phyloP scores from a whole-genome alignment of 2,888 invertebrate species.

The Amblyjoppa fuscipennis region DNA sequence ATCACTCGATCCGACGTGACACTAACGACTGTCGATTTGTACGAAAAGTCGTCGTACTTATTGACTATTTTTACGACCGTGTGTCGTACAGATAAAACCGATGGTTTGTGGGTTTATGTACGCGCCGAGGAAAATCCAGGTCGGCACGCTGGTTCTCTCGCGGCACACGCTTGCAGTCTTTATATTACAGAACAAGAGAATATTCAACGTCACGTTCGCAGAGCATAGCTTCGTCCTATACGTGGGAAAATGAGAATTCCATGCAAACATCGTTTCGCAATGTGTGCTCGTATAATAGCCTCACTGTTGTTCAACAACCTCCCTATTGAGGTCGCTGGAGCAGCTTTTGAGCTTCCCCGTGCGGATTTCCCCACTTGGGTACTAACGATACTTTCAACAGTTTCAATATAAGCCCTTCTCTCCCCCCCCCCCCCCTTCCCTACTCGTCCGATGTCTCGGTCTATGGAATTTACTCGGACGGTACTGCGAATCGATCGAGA shows the following conservation, averaged over 20 bases:
- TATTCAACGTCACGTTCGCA: slow-evolving; percentile 44
- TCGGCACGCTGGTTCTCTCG: slow-evolving; percentile 49
- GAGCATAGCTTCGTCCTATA: slow-evolving; percentile 36
- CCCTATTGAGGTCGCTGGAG: slow-evolving; percentile 20
- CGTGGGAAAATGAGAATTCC: slow-evolving; percentile 62
- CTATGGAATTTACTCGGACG: neutral
- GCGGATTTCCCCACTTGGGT: slow-evolving; percentile 7
- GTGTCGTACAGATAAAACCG: neutral
- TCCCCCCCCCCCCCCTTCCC: neutral
- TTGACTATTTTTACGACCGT: neutral
- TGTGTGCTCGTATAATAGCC: slow-evolving; percentile 9
- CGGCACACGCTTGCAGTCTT: neutral
- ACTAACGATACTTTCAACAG: slow-evolving; percentile 16
- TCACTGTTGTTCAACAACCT: slow-evolving; percentile 27
- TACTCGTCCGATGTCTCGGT: neutral
- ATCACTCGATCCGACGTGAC: neutral
- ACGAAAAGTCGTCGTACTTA: neutral
- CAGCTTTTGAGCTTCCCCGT: slow-evolving; percentile 19
- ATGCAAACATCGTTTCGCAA: slow-evolving; percentile 51
- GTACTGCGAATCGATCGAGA: neutral
- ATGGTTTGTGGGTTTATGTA: neutral
- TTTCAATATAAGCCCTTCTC: neutral
- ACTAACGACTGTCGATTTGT: neutral
- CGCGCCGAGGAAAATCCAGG: neutral
- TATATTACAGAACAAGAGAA: slow-evolving; percentile 21